These are phyloP conservation scores for Vanessa cardui DNA, from an alignment of 2,888 invertebrate species.

Conservation along the genomic window DNA sequence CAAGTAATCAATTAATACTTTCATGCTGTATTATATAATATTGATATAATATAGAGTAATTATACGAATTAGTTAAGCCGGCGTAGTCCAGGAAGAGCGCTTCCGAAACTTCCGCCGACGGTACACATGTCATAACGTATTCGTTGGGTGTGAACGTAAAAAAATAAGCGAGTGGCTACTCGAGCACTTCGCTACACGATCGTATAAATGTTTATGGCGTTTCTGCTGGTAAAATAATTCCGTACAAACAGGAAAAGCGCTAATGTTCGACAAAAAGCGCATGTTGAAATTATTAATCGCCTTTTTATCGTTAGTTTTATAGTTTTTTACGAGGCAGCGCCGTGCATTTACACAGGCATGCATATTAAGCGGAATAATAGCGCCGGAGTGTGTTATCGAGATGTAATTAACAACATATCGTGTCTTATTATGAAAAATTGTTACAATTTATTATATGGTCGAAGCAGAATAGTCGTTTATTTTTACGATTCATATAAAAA, in stretches of 20 bases:
- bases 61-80: too few species aligned
- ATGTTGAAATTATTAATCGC: constrained; percentile 16
- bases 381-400: constrained; percentile 1
- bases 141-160: background rate
- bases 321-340: constrained; percentile 13
- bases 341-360: constrained; percentile 30
- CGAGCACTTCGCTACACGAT: constrained; percentile 17
- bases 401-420: constrained; percentile 6
- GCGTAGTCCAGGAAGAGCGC: background rate
- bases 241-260: constrained; percentile 15
- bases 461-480: constrained; percentile 10
- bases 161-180: background rate
- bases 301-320: constrained; percentile 20
- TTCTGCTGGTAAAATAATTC: constrained; percentile 12
- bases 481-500: constrained; percentile 17
- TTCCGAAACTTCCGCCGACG: background rate
- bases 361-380: constrained; percentile 31
- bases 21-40: too few species aligned
- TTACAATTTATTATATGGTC: constrained; percentile 3
- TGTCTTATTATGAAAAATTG: constrained; percentile 21
- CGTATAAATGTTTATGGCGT: constrained; percentile 24
- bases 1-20: too few species aligned
- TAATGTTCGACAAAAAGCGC: constrained; percentile 16
- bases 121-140: background rate
- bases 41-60: too few species aligned